Conservation (phyloP, 2,113 vertebrate species). For the Agapornis roseicollis region DNA sequence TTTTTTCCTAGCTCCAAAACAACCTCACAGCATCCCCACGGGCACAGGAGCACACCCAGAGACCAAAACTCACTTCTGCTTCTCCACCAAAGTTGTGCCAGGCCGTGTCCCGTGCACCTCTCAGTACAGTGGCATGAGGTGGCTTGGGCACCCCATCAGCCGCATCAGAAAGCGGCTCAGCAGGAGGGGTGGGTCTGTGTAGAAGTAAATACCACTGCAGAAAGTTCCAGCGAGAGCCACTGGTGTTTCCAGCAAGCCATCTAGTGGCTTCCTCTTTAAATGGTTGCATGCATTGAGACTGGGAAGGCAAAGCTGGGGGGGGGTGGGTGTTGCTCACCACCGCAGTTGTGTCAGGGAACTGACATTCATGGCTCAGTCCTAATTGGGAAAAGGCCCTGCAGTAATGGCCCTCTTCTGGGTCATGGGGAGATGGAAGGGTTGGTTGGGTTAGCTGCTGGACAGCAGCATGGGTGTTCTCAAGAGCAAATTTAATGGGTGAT, state of each 20-base stretch:
- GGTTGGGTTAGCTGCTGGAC: neutral
- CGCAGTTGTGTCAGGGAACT: rapidly evolving
- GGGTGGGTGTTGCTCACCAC: neutral
- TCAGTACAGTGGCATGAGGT: rapidly evolving
- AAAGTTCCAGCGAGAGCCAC: neutral
- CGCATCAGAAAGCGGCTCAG: neutral
- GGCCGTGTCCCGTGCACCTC: rapidly evolving
- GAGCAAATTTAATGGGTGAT: neutral
- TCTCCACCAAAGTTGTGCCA: neutral
- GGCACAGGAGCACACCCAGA: neutral
- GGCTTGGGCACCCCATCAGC: rapidly evolving
- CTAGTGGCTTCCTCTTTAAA: conserved; percentile 44
- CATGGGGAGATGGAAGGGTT: neutral
- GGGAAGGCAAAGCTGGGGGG: neutral
- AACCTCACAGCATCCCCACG: rapidly evolving
- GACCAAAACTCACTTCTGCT: neutral
- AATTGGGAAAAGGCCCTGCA: neutral
- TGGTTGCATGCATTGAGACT: neutral
- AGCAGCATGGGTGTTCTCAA: neutral
- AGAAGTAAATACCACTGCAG: neutral
- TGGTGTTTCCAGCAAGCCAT: conserved; percentile 49
- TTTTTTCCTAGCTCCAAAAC: neutral
- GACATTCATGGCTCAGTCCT: neutral
- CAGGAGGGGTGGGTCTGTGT: neutral
- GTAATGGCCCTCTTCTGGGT: neutral